Base-by-base conservation (phyloP, 2,797 vertebrate species). In the Sylvilagus floridanus region DNA sequence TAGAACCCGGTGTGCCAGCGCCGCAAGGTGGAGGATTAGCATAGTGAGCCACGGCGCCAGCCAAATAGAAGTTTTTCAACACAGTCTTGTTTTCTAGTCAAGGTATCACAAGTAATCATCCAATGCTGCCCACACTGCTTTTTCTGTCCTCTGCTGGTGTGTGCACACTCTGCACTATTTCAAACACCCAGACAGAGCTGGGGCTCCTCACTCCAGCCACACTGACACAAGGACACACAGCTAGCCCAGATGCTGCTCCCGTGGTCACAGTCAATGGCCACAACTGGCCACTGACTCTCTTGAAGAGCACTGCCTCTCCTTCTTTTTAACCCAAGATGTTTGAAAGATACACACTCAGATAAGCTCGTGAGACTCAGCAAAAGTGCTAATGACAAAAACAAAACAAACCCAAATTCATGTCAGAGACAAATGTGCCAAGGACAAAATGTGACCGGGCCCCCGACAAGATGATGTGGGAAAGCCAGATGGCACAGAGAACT, bases 81-180 rank as follows among this genome's bases (percentile, higher is more conserved):
- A 11, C 75, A 72, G 4, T 69, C n/a, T 95, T 86, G 37, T 85
- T 93, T 90, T 71, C 63, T 91, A 22, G 28, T 81, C 42, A 77
- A 66, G 72, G 30, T 17, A 60, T 30, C 30, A 50, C 35, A 81
- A 9, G 14, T 88, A 65, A 73, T 57, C 68, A 50, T 26, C 37
- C 75, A 32, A n/a, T 7, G 32, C 79, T 42, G 9, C 14, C 11
- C 47, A n/a, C 63, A 13, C 17, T 62, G 16, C 3, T 50, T 83
- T 92, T n/a, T 82, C 10, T 68, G 19, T 11, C 13, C 28, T 91
- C 17, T 78, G 26, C 22, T 65, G 21, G 11, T 63, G 4, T 68
- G 30, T 5, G 81, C 11, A 82, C 11, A 32, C 57, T 86, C 62
- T 50, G 62, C 62, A 79, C 66, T 93, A 6, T 87, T 94, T 37